Conservation (phyloP, 2,888 invertebrate genomes). For the Xestia sexstrigata region DNA sequence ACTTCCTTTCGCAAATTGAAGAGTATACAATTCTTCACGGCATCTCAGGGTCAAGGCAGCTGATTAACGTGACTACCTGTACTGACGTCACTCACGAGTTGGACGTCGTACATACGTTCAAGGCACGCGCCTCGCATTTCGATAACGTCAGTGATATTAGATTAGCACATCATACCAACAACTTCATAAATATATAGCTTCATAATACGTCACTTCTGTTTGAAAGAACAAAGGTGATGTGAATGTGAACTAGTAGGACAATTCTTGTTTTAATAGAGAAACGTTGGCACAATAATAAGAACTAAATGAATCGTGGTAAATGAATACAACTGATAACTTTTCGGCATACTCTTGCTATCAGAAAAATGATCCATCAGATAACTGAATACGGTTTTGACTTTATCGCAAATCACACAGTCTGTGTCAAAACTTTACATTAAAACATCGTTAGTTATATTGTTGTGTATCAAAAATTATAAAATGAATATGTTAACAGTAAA, state of each 20-base stretch:
- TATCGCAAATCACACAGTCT: conserved; percentile 39
- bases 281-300: conserved; percentile 18
- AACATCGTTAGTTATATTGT: conserved; percentile 28
- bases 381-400: conserved; percentile 8
- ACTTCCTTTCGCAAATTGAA: conserved; percentile 34
- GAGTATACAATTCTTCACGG: conserved; percentile 35
- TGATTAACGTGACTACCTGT: conserved; percentile 51
- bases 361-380: conserved; percentile 23
- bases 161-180: conserved; percentile 21
- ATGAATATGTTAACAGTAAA: conserved; percentile 44
- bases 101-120: conserved; percentile 39
- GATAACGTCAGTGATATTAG: conserved; percentile 43
- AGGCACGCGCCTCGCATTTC: conserved; percentile 36
- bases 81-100: conserved; percentile 59
- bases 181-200: conserved; percentile 2
- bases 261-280: conserved; percentile 18
- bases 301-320: neutral
- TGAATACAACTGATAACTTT: conserved; percentile 18
- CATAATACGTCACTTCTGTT: conserved; percentile 23
- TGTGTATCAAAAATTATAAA: conserved; percentile 15
- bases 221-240: conserved; percentile 36
- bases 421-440: conserved; percentile 29
- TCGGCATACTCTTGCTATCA: conserved; percentile 1
- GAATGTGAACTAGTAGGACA: conserved; percentile 27
- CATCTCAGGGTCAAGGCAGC: conserved; percentile 59